Conservation (phyloP, 1,140 invertebrate species). For the Galleria mellonella region DNA sequence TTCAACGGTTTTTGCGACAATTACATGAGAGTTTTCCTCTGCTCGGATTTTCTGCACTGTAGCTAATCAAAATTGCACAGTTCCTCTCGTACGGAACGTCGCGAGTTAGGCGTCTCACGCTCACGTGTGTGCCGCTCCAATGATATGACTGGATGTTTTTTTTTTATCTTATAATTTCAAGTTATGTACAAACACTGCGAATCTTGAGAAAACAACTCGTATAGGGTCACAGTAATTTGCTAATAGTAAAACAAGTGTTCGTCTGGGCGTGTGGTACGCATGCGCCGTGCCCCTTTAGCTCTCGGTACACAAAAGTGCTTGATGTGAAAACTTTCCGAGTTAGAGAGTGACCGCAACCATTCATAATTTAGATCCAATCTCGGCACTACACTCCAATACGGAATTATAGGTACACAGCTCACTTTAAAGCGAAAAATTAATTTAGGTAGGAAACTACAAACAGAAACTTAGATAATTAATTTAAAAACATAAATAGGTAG, state of each 20-base stretch:
- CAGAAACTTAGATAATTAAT: no score
- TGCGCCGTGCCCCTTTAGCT: slow-evolving; percentile 12
- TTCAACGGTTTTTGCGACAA: slow-evolving; percentile 22
- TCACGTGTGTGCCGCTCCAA: slow-evolving; percentile 7
- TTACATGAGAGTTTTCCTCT: slow-evolving; percentile 32
- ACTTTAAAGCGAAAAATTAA: no score
- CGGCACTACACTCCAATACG: neutral
- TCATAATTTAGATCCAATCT: slow-evolving; percentile 7
- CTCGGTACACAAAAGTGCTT: slow-evolving; percentile 19
- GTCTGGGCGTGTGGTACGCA: slow-evolving; percentile 11
- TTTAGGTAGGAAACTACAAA: no score
- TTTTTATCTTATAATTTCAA: neutral
- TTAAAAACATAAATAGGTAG: no score
- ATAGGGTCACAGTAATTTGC: neutral
- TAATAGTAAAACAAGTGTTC: slow-evolving; percentile 19
- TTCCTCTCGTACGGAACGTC: slow-evolving; percentile 22
- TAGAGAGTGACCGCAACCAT: slow-evolving; percentile 13
- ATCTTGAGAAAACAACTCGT: neutral
- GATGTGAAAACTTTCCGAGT: slow-evolving; percentile 31
- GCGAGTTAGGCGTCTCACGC: slow-evolving; percentile 4
- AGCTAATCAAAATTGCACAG: slow-evolving; percentile 32
- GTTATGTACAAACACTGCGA: no score
- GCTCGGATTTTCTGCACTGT: slow-evolving; percentile 24
- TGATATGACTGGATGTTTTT: slow-evolving; percentile 11
- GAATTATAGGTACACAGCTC: no score